Conservation (phyloP, 2,888 invertebrate genomes). For the Chromoteleia sp. region DNA sequence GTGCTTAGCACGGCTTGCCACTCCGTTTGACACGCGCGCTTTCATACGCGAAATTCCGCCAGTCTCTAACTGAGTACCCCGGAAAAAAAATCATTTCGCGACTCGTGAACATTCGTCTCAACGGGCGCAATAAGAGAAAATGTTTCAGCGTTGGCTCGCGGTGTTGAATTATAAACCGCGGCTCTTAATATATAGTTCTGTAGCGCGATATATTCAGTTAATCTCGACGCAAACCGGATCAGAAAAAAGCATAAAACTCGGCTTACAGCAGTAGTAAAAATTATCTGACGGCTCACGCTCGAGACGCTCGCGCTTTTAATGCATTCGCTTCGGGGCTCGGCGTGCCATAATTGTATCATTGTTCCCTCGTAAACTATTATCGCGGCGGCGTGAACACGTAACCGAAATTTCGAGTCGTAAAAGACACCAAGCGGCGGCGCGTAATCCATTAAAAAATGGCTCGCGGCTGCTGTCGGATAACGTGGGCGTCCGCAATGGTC, state of each 20-base stretch:
- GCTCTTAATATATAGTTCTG: conserved; percentile 5
- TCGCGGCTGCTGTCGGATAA: conserved; percentile 1
- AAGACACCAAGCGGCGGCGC: neutral
- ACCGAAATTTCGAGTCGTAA: conserved; percentile 25
- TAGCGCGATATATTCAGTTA: conserved; percentile 37
- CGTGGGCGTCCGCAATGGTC: neutral
- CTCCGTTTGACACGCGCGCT: neutral
- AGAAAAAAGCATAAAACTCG: conserved; percentile 55
- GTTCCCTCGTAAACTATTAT: conserved; percentile 53
- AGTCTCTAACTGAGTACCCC: neutral
- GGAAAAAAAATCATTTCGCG: too few relatives aligned
- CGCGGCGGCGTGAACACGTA: conserved; percentile 19
- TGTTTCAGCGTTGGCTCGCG: conserved; percentile 16
- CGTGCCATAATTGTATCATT: conserved; percentile 56
- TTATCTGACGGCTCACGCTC: conserved; percentile 40
- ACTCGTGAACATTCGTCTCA: neutral
- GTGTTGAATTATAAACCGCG: conserved; percentile 33
- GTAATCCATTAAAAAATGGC: conserved; percentile 30
- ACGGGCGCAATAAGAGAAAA: conserved; percentile 1
- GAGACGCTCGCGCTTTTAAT: conserved; percentile 32
- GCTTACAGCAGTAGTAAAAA: conserved; percentile 57
- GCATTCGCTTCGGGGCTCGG: conserved; percentile 2
- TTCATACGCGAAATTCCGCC: neutral
- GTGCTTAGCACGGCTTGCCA: too few relatives aligned
- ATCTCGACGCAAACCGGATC: conserved; percentile 45